Base-by-base conservation (phyloP, 1,140 invertebrate species). In the Drosophila guanche region DNA sequence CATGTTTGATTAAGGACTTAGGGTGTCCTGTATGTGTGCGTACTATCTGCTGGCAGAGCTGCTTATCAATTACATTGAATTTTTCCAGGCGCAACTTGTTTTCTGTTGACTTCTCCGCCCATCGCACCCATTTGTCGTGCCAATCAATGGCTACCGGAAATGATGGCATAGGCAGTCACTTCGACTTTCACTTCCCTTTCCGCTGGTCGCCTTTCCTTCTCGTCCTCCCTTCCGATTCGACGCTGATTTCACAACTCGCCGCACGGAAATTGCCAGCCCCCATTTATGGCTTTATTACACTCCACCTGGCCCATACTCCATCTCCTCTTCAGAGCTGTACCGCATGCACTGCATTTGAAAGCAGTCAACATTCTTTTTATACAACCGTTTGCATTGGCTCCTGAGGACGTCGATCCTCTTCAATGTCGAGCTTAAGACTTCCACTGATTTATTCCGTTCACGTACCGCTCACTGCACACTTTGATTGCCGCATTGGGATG, bases 21-120 rank as follows among this genome's bases (percentile, higher is more conserved):
- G 33, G 22, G 16, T 23, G 22, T 46, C 20, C 16, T n/a, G 40
- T 14, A 33, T 23, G 41, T 41, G 69, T 47, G n/a, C 37, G 25
- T 41, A 48, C 58, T 27, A 16, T 71, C 42, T 71, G 43, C 59
- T 22, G 42, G 47, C 60, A 20, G 29, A 41, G 61, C 37, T 42
- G 67, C 70, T 74, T 75, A 75, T 75, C 71, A 75, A 75, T 75
- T 75, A 59, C 61, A 59, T 52, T 75, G 43, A 53, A 67, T 75
- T 67, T 67, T 60, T 37, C 48, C 43, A 75, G 71, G 51, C 50
- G 25, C 16, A 65, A 29, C 25, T 51, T 27, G 42, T 40, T 48
- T 51, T 59, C 45, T 59, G 33, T 51, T 51, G 22, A 25, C 22
- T 42, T 47, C 43, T 48, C 27, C n/a, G 33, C 29, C 60, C 10